Evolutionary conservation across 2,888 invertebrate genomes (phyloP), one percentile per base, ranked within the genome.

Genomic region (Polydesmus complanatus): DNA sequence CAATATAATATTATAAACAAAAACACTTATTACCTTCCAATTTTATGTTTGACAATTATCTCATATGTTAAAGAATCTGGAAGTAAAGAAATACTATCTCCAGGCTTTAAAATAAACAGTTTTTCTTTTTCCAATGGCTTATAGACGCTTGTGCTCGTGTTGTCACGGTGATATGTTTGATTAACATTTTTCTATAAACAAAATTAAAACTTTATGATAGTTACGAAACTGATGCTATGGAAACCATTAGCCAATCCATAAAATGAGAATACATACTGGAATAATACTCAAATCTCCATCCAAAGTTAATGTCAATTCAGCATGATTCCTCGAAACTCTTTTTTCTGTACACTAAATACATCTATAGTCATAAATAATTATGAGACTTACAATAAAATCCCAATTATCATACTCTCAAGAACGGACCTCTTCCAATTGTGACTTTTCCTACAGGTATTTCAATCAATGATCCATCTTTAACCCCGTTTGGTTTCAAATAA

Each of bases 261-360:
- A 27, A 2, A 49, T 19, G 21, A 54, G 18, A n/a, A 26, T 49
- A 71, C 73, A 68, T 67, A 74, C 74, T 25, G 75, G 73, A 56
- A 72, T 73, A 47, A 75, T 65, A 62, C 68, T 69, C 3, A 75
- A 67, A 61, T 72, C 72, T 52, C 73, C 73, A 60, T 67, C 64
- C 61, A 69, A 69, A 48, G 67, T 67, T 5, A 74, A 65, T 64
- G 74, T 74, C 23, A 75, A 66, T 22, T 71, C 67, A 8, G 74
- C 75, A 69, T 75, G 75, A 64, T 72, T 74, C 62, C 75, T 68
- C 1, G 75, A 75, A 11, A 75, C 75, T 65, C 72, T 68, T 65
- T 75, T 75, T 64, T 75, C 75, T 54, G 70, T 68, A 55, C 75
- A 72, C 74, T 75, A 67, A 21, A 68, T 37, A 37, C 37, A 37